phyloP scores from a whole-genome alignment of 2,113 vertebrate genomes.

The Noturus placidus region DNA sequence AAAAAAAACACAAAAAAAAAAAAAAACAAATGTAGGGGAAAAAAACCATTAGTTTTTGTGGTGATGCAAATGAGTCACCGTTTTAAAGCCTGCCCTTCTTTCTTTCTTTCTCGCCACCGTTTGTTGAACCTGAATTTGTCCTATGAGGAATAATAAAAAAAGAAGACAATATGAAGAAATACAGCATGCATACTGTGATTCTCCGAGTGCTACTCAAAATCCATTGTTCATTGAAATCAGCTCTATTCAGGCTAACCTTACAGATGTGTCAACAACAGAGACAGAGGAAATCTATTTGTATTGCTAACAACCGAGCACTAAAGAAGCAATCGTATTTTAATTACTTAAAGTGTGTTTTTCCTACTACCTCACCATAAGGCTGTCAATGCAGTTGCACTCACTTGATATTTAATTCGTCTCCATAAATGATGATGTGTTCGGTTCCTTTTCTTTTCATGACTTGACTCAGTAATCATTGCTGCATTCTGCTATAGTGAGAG shows the following conservation, averaged over 20 bases:
- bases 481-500: neutral
- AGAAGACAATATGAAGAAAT: neutral
- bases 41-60: neutral
- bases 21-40: no score
- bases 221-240: slow-evolving; percentile 27
- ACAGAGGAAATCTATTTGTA: slow-evolving; percentile 5
- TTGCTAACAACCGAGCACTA: slow-evolving; percentile 32
- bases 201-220: slow-evolving; percentile 16
- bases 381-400: neutral
- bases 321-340: slow-evolving; percentile 22
- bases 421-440: neutral
- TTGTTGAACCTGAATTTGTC: no score
- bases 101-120: neutral
- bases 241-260: slow-evolving; percentile 14
- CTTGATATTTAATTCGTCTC: slow-evolving; percentile 6
- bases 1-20: neutral
- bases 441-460: neutral
- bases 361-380: slow-evolving; percentile 5
- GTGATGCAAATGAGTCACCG: neutral
- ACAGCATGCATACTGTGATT: neutral
- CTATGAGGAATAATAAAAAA: neutral
- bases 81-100: neutral
- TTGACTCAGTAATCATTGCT: neutral
- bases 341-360: slow-evolving; percentile 32
- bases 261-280: slow-evolving; percentile 9